Conservation (phyloP, 2,888 invertebrate genomes). For the Drosophila heteroneura region DNA sequence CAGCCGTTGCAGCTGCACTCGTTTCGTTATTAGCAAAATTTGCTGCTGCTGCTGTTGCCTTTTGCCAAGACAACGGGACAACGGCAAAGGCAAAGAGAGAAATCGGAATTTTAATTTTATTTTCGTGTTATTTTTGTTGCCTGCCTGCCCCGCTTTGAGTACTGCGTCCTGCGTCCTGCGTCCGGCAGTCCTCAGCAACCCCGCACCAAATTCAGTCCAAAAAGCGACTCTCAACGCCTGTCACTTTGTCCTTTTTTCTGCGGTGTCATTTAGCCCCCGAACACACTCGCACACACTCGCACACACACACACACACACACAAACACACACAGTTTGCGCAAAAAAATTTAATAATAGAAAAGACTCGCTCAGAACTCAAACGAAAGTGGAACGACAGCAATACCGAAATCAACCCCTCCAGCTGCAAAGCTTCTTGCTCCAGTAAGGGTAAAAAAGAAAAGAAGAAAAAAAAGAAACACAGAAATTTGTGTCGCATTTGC, state of each 20-base stretch:
- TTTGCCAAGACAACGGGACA: slow-evolving; percentile 40
- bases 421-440: slow-evolving; percentile 14
- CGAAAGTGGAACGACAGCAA: slow-evolving; percentile 57
- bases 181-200: slow-evolving; percentile 22
- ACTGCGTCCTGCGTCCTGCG: slow-evolving; percentile 17
- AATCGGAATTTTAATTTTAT: slow-evolving; percentile 81
- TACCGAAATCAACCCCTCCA: slow-evolving; percentile 65
- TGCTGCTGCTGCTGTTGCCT: slow-evolving; percentile 19
- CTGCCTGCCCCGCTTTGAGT: slow-evolving; percentile 5
- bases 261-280: slow-evolving; percentile 75
- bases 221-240: slow-evolving; percentile 49
- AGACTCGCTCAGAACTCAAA: slow-evolving; percentile 51
- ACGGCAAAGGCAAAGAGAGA: slow-evolving; percentile 26
- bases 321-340: slow-evolving; percentile 47
- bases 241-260: slow-evolving; percentile 71
- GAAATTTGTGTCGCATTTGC: slow-evolving; percentile 47
- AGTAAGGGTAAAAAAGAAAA: slow-evolving; percentile 37
- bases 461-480: neutral
- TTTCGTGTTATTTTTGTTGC: slow-evolving; percentile 71
- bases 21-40: slow-evolving; percentile 77
- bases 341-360: slow-evolving; percentile 80
- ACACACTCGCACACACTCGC: neutral
- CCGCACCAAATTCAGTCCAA: slow-evolving; percentile 10
- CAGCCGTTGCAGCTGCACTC: slow-evolving; percentile 65
- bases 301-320: neutral